phyloP scores from a whole-genome alignment of 2,888 invertebrate species.

The Thysanoteuthis rhombus region DNA sequence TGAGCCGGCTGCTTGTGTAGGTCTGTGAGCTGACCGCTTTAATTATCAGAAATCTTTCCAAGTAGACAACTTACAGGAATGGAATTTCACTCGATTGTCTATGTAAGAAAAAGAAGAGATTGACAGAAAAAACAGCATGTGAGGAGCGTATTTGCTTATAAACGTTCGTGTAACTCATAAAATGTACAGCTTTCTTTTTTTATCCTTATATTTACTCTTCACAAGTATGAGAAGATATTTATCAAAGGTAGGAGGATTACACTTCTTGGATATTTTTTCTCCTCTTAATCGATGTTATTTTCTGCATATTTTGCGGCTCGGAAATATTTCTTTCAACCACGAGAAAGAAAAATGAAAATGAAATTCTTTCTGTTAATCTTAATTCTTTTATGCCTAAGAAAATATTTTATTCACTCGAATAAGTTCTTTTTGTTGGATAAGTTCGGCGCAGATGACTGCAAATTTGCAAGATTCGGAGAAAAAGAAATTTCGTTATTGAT shows the following conservation, averaged over 20 bases:
- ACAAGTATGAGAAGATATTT: background rate
- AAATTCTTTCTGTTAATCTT: background rate
- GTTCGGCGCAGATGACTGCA: background rate
- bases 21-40: background rate
- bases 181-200: background rate
- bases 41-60: background rate
- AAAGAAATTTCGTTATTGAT: background rate
- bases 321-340: background rate
- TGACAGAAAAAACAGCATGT: background rate
- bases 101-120: slow-evolving; percentile 12
- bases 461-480: background rate
- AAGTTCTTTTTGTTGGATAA: slow-evolving; percentile 12
- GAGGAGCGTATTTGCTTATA: background rate
- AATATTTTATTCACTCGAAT: background rate
- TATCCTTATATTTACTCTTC: background rate
- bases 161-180: background rate
- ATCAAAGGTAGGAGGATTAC: background rate
- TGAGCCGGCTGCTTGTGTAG: background rate
- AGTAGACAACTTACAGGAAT: background rate
- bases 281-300: background rate
- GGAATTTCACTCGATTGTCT: background rate
- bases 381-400: background rate
- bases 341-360: background rate
- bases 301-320: background rate
- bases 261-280: too few relatives aligned